A percentile compares a stretch with the other conserved stretches of the same genome.
Evolutionary conservation across 2,888 invertebrate genomes (phyloP).

Genomic region (Dicyrtomina minuta): DNA sequence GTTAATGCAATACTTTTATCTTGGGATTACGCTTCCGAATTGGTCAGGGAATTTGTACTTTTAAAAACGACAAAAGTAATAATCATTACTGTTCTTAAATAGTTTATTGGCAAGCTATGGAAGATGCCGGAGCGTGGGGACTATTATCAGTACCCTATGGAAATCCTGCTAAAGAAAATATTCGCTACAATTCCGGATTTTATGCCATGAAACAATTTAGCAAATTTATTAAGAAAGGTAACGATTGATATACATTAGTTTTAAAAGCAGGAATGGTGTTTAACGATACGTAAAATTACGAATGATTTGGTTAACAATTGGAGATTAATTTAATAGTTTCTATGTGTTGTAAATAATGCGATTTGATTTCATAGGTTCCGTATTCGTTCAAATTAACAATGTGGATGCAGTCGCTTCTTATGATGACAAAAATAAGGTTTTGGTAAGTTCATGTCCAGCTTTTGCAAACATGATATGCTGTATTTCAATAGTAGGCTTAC

Average conservation of each 20-base stretch:
- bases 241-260: neutral
- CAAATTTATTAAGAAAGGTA: conserved; percentile 49
- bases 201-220: conserved; percentile 48
- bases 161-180: conserved; percentile 35
- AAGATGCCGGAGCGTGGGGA: conserved; percentile 47
- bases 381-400: conserved; percentile 41
- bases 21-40: no score
- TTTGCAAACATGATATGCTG: no score
- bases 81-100: no score
- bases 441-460: conserved; percentile 23
- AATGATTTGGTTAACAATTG: neutral
- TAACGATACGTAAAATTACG: neutral
- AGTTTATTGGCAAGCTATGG: conserved; percentile 53
- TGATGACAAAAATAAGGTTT: neutral
- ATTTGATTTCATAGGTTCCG: conserved; percentile 36
- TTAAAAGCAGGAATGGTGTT: neutral
- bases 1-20: no score
- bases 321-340: neutral
- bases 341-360: neutral
- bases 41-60: no score
- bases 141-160: conserved; percentile 43
- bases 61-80: no score
- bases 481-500: no score
- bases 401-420: conserved; percentile 43
- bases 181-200: conserved; percentile 47